Conservation (phyloP, 2,888 invertebrate species). For the Ophion ellenae region DNA sequence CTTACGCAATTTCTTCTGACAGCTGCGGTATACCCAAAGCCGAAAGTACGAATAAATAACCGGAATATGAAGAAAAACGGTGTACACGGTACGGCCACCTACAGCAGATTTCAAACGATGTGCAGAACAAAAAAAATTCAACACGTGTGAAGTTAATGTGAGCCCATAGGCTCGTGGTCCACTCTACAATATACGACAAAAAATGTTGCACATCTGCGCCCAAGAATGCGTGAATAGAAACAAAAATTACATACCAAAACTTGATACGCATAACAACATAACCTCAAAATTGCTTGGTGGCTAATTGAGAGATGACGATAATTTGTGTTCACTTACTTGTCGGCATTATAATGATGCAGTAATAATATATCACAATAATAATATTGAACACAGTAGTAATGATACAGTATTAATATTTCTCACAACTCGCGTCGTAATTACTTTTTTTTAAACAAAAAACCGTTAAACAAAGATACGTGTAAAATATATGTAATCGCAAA, state of each 20-base stretch:
- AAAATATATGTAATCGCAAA: neutral
- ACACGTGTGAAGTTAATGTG: slow-evolving; percentile 4
- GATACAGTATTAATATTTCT: slow-evolving; percentile 4
- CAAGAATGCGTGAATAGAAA: neutral
- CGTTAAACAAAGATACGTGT: neutral
- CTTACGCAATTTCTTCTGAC: too few relatives aligned
- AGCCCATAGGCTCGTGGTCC: slow-evolving; percentile 1
- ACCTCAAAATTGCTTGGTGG: slow-evolving; percentile 11
- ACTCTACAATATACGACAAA: slow-evolving; percentile 6
- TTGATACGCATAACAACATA: slow-evolving; percentile 12
- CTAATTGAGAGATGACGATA: slow-evolving; percentile 7
- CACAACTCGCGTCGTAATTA: slow-evolving; percentile 1
- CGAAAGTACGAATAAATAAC: neutral
- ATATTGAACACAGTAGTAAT: slow-evolving; percentile 2
- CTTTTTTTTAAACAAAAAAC: too few relatives aligned
- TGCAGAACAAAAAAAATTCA: slow-evolving; percentile 2
- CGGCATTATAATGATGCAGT: slow-evolving; percentile 5
- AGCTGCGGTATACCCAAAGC: too few relatives aligned
- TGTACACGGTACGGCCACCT: neutral
- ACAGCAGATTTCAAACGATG: neutral
- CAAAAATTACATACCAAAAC: slow-evolving; percentile 1
- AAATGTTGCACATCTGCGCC: slow-evolving; percentile 3
- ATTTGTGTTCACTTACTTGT: slow-evolving; percentile 8
- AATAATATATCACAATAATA: slow-evolving; percentile 1
- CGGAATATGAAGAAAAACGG: slow-evolving; percentile 6